Conservation (phyloP, 2,888 invertebrate species). For the Dichetophora obliterata region DNA sequence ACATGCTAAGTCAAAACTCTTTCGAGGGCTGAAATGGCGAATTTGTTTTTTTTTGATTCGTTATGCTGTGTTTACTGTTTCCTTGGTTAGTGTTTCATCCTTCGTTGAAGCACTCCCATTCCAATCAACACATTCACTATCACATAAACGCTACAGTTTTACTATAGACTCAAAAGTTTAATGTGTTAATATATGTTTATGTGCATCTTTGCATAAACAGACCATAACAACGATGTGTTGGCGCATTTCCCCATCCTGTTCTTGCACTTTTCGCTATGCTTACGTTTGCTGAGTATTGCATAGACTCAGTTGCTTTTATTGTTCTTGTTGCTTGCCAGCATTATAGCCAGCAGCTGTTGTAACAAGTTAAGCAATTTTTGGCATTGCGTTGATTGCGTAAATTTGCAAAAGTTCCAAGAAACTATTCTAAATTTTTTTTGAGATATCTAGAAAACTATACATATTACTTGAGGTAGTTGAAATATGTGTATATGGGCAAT, state of each 20-base stretch:
- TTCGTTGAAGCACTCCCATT: too few relatives aligned
- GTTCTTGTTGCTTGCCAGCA: neutral
- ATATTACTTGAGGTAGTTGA: too few relatives aligned
- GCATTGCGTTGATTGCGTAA: conserved; percentile 20
- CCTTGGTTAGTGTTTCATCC: too few relatives aligned
- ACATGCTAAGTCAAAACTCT: too few relatives aligned
- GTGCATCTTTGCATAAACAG: neutral
- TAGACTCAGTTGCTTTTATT: neutral
- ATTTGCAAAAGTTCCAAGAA: neutral
- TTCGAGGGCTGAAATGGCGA: too few relatives aligned
- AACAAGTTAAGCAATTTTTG: conserved; percentile 14
- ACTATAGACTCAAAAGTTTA: conserved; percentile 1
- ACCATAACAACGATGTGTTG: neutral
- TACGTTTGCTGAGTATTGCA: neutral
- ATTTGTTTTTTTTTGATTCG: too few relatives aligned
- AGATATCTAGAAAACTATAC: too few relatives aligned
- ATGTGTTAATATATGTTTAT: neutral
- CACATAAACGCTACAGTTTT: neutral
- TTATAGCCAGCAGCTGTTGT: conserved; percentile 1
- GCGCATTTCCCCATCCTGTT: neutral
- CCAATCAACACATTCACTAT: too few relatives aligned
- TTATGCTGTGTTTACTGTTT: too few relatives aligned
- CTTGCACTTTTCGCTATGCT: neutral
- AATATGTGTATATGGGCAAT: too few relatives aligned
- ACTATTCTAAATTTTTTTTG: too few relatives aligned